Evolutionary conservation across 2,888 invertebrate genomes (phyloP).

Genomic region (Pseudolycoriella hygida): DNA sequence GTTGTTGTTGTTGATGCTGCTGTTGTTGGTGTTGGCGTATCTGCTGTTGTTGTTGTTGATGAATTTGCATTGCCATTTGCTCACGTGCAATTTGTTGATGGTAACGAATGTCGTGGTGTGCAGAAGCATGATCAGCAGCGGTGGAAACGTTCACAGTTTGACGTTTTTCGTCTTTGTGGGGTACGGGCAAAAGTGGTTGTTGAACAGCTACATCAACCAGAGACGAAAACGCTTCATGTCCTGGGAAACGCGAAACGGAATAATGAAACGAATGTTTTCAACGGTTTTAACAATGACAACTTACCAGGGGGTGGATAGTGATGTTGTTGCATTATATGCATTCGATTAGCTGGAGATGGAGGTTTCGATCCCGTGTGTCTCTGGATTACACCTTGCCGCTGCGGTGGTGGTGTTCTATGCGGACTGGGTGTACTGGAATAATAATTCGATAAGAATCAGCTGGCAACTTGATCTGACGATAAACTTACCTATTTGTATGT

Average conservation of each 20-base stretch:
- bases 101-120: conserved; percentile 26
- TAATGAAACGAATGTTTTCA: neutral
- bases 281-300: neutral
- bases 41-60: conserved; percentile 26
- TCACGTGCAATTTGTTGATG: conserved; percentile 32
- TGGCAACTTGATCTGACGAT: neutral
- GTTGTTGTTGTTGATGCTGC: conserved; percentile 16
- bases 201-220: conserved; percentile 84
- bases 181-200: conserved; percentile 75
- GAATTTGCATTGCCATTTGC: conserved; percentile 27
- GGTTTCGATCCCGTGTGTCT: conserved; percentile 40
- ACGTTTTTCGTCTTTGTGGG: conserved; percentile 32
- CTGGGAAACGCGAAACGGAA: conserved; percentile 20
- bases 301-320: conserved; percentile 16
- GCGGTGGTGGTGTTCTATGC: conserved; percentile 32
- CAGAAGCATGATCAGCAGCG: conserved; percentile 12
- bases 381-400: conserved; percentile 59
- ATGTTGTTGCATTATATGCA: conserved; percentile 27
- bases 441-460: neutral
- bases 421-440: conserved; percentile 28
- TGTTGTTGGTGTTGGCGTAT: conserved; percentile 12
- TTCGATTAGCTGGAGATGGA: conserved; percentile 32
- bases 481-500: conserved; percentile 27
- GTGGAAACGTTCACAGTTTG: conserved; percentile 3
- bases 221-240: conserved; percentile 74